Evolutionary conservation across 2,113 vertebrate species (phyloP).

Genomic region (Lipotes vexillifer): DNA sequence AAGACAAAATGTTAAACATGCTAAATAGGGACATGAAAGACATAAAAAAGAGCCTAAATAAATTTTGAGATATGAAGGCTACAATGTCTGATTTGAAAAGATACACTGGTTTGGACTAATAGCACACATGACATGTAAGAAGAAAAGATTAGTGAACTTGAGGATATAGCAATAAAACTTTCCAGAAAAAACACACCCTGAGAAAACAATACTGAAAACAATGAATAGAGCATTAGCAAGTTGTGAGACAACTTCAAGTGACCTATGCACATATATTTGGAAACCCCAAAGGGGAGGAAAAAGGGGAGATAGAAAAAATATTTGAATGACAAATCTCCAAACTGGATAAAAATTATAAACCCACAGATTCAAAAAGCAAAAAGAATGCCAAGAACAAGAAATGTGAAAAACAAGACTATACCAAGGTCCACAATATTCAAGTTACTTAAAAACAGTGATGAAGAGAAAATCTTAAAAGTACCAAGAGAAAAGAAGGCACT

Average conservation of each 20-base stretch:
- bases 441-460: neutral
- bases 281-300: neutral
- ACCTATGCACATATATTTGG: neutral
- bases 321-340: neutral
- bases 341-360: neutral
- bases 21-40: neutral
- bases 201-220: neutral
- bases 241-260: neutral
- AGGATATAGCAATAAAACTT: neutral
- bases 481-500: neutral
- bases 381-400: neutral
- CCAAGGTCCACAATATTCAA: neutral
- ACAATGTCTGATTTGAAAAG: neutral
- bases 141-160: neutral
- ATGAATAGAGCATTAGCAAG: neutral
- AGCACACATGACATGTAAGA: neutral
- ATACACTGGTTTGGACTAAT: neutral
- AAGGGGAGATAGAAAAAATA: neutral
- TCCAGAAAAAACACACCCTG: neutral
- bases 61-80: neutral
- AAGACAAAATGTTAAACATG: neutral
- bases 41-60: neutral
- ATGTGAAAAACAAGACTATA: neutral
- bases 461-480: neutral
- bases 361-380: neutral